These are phyloP conservation scores for Julus scanicus DNA, from an alignment of 2,888 invertebrate genomes.

Conservation along the genomic window DNA sequence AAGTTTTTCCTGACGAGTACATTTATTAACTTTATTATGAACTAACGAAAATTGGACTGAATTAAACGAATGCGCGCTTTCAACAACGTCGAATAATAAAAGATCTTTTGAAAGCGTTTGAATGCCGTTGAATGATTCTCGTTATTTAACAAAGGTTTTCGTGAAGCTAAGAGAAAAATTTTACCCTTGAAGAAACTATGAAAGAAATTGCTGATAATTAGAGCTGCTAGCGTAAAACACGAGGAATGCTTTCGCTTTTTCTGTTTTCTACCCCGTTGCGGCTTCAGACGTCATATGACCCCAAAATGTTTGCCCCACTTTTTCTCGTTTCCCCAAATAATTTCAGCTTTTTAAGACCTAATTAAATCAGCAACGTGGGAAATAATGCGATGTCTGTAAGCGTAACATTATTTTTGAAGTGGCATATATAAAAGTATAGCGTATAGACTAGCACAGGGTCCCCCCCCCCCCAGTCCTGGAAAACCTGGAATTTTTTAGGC, in stretches of 20 bases:
- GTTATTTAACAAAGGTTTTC: conserved; percentile 27
- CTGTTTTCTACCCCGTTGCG: not conserved
- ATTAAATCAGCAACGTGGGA: conserved; percentile 21
- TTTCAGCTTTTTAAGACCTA: not conserved
- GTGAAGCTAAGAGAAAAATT: not conserved
- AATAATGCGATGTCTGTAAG: not conserved
- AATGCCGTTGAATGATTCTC: not conserved
- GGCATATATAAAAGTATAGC: not conserved
- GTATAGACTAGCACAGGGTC: too few relatives aligned
- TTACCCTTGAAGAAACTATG: not conserved
- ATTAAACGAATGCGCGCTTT: not conserved
- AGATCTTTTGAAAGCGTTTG: not conserved
- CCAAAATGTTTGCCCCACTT: conserved; percentile 25
- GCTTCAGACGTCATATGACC: conserved; percentile 22
- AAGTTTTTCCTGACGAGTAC: conserved; percentile 67
- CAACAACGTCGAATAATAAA: not conserved
- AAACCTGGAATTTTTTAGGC: too few relatives aligned
- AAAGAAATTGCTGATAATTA: conserved; percentile 42
- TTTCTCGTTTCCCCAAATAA: not conserved
- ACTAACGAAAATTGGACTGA: not conserved
- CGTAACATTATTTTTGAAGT: not conserved
- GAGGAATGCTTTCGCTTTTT: not conserved
- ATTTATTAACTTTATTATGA: not conserved
- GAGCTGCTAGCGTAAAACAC: not conserved
- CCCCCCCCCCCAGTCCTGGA: too few relatives aligned